Conservation (phyloP, 2,113 vertebrate genomes). For the Paedocypris sp. region DNA sequence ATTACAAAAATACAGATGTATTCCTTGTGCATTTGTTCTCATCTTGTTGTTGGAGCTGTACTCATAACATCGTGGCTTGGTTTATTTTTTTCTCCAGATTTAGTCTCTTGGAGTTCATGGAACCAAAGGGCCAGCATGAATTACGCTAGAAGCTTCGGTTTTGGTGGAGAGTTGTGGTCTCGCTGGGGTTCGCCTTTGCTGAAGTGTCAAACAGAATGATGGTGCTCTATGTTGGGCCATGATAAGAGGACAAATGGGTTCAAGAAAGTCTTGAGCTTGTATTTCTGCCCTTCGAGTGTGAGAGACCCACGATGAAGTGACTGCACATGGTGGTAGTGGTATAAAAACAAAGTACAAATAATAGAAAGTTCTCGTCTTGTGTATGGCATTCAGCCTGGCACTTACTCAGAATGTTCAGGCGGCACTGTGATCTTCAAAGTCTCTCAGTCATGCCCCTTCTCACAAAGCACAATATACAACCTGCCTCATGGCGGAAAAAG, state of each 20-base stretch:
- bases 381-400: conserved; percentile 23
- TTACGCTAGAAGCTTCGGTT: too few species aligned
- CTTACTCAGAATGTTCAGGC: conserved; percentile 28
- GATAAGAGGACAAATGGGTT: conserved; percentile 20
- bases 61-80: too few species aligned
- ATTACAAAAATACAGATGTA: too few species aligned
- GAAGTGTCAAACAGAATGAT: not conserved
- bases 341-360: not conserved
- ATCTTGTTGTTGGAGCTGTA: too few species aligned
- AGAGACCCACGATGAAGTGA: not conserved
- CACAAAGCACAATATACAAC: conserved; percentile 12
- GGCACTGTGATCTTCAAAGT: conserved; percentile 38
- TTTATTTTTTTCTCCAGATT: too few species aligned
- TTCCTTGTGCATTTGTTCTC: too few species aligned
- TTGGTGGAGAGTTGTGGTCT: not conserved
- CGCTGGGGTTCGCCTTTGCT: not conserved
- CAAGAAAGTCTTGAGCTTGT: not conserved
- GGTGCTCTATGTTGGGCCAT: not conserved
- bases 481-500: conserved; percentile 33
- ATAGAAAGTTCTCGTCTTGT: conserved; percentile 22
- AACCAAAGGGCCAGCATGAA: too few species aligned
- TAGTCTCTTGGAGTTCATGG: too few species aligned
- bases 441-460: not conserved
- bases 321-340: conserved; percentile 22
- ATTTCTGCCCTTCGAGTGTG: not conserved